Percentiles rank a stretch among this genome's conserved stretches.
These are phyloP conservation scores for Metacarcinus magister DNA, from an alignment of 2,888 invertebrate species.

Conservation along the genomic window DNA sequence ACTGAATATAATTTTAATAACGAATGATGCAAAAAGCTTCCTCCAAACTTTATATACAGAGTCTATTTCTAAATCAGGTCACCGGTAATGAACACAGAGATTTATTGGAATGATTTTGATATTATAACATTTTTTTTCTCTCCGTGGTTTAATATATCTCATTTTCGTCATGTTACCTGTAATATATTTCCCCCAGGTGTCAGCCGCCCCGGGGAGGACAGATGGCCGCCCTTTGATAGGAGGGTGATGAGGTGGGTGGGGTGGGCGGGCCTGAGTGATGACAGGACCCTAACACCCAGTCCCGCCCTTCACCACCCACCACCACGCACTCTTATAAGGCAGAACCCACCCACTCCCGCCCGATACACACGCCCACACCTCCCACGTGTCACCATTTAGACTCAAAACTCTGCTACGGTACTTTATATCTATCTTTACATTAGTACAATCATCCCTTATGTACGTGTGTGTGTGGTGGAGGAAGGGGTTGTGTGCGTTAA, in stretches of 20 bases:
- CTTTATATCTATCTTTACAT: background rate
- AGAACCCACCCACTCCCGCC: background rate
- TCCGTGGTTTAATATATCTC: background rate
- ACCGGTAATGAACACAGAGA: too few species aligned
- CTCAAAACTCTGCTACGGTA: background rate
- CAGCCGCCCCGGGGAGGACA: background rate
- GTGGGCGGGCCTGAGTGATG: background rate
- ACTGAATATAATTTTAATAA: too few species aligned
- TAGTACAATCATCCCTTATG: background rate
- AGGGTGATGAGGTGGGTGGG: background rate
- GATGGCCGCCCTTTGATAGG: slow-evolving; percentile 28
- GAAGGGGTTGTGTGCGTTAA: background rate
- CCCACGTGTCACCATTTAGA: background rate
- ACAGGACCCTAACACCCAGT: background rate
- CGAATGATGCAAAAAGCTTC: too few species aligned
- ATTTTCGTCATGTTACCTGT: background rate
- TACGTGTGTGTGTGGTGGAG: background rate
- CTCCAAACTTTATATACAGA: too few species aligned
- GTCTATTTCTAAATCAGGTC: too few species aligned
- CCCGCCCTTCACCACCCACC: slow-evolving; percentile 26
- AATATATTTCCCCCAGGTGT: slow-evolving; percentile 5
- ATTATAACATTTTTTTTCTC: too few species aligned
- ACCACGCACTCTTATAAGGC: background rate
- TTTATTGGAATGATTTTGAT: too few species aligned
- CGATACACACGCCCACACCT: background rate